Conservation (phyloP, 2,113 vertebrate species). For the Pantherophis guttatus region DNA sequence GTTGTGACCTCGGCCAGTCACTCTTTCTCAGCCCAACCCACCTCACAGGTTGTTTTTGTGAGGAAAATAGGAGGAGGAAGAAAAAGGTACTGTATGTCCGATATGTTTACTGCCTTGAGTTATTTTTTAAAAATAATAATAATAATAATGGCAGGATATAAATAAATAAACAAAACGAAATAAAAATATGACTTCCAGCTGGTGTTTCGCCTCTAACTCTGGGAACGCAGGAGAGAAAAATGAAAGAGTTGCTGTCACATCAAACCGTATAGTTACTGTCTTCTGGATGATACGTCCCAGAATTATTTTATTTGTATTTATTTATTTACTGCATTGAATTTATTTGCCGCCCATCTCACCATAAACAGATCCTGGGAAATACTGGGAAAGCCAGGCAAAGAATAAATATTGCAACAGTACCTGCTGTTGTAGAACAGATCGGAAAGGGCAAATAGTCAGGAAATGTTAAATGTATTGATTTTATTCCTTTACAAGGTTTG, state of each 20-base stretch:
- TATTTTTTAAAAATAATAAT: not conserved
- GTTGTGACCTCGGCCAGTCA: too few species aligned
- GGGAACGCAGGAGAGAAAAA: not conserved
- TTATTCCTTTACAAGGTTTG: not conserved
- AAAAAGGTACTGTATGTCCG: not conserved
- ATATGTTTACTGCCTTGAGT: not conserved
- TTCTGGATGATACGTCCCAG: not conserved
- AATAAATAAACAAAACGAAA: too few species aligned
- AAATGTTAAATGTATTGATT: not conserved
- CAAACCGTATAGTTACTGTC: not conserved
- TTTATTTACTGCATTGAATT: not conserved
- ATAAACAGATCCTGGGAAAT: not conserved
- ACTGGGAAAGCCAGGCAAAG: not conserved
- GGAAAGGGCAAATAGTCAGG: not conserved
- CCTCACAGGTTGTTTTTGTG: not conserved
- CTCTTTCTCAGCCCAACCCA: not conserved
- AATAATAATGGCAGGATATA: not conserved
- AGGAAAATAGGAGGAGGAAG: too few species aligned
- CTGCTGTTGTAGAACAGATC: not conserved
- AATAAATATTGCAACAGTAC: not conserved
- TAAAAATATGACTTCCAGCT: not conserved
- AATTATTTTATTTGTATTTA: not conserved
- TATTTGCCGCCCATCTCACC: not conserved
- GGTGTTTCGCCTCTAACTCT: not conserved
- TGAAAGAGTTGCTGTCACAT: not conserved